A percentile compares a stretch with the other conserved stretches of the same genome.
Evolutionary conservation across 2,797 vertebrate species (phyloP).

Genomic region (Typhlichthys eigenmanni): DNA sequence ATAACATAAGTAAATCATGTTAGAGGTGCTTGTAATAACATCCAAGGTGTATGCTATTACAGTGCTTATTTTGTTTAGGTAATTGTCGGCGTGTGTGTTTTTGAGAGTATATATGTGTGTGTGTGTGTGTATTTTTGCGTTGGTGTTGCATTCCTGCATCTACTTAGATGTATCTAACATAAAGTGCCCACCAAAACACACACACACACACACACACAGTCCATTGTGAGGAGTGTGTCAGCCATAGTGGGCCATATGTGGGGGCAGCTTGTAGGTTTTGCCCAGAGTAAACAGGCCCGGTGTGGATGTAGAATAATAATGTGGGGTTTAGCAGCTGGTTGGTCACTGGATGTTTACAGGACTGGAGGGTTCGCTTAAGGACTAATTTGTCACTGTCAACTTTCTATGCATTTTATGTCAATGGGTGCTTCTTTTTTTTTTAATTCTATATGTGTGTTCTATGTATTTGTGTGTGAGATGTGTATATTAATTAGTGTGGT

Average conservation of each 20-base stretch:
- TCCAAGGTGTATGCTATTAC: no score
- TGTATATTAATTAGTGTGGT: constrained; percentile 11
- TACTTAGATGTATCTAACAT: constrained; percentile 56
- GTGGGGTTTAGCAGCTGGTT: constrained; percentile 67
- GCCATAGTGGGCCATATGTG: constrained; percentile 73
- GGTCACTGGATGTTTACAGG: constrained; percentile 70
- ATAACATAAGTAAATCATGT: background rate
- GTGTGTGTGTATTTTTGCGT: constrained; percentile 5
- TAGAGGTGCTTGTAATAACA: background rate
- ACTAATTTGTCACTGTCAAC: constrained; percentile 78
- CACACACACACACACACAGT: constrained; percentile 29
- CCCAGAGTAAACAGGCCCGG: constrained; percentile 66
- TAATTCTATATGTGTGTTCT: constrained; percentile 39
- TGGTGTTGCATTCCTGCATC: constrained; percentile 38
- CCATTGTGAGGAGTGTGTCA: constrained; percentile 52
- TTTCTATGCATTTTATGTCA: constrained; percentile 42
- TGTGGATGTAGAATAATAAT: constrained; percentile 74
- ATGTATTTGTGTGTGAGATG: constrained; percentile 20
- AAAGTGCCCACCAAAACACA: constrained; percentile 42
- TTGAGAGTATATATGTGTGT: constrained; percentile 5
- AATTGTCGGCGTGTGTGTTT: constrained; percentile 1
- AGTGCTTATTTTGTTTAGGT: background rate
- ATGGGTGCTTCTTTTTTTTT: constrained; percentile 26
- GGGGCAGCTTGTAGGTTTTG: constrained; percentile 69
- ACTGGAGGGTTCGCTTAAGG: constrained; percentile 68